These are phyloP conservation scores for Camptogramma bilineatum DNA, from an alignment of 2,888 invertebrate species.

Conservation along the genomic window DNA sequence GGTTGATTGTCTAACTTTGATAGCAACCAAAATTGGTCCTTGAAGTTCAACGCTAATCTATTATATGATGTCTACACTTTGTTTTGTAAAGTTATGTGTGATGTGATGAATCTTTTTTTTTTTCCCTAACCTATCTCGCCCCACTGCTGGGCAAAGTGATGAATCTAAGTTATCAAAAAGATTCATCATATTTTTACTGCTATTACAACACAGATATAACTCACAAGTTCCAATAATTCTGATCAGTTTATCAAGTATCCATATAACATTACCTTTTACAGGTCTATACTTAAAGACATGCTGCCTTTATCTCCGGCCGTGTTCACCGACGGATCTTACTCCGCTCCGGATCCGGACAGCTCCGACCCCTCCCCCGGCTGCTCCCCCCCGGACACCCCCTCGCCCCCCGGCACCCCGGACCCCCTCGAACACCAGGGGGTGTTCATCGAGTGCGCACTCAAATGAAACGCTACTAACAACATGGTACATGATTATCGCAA, in stretches of 20 bases:
- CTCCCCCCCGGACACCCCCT: slow-evolving; percentile 32
- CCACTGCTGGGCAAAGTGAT: too few species aligned
- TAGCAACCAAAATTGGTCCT: too few species aligned
- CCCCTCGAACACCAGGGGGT: slow-evolving; percentile 50
- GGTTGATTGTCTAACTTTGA: too few species aligned
- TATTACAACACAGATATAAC: too few species aligned
- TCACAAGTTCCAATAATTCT: too few species aligned
- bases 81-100: too few species aligned
- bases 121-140: too few species aligned
- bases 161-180: too few species aligned
- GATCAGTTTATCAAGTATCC: not conserved
- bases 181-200: too few species aligned
- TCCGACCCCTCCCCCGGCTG: slow-evolving; percentile 36
- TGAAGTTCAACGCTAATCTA: too few species aligned
- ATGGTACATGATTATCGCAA: slow-evolving; percentile 18
- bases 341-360: slow-evolving; percentile 33
- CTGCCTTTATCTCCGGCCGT: slow-evolving; percentile 86
- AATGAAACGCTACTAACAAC: slow-evolving; percentile 60
- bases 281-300: slow-evolving; percentile 85
- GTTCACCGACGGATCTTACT: slow-evolving; percentile 46
- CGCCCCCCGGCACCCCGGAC: slow-evolving; percentile 30
- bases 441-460: slow-evolving; percentile 81
- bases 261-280: slow-evolving; percentile 47
- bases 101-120: too few species aligned
- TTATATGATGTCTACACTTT: too few species aligned